phyloP scores from a whole-genome alignment of 2,797 vertebrate species.

The Poecile montanus region DNA sequence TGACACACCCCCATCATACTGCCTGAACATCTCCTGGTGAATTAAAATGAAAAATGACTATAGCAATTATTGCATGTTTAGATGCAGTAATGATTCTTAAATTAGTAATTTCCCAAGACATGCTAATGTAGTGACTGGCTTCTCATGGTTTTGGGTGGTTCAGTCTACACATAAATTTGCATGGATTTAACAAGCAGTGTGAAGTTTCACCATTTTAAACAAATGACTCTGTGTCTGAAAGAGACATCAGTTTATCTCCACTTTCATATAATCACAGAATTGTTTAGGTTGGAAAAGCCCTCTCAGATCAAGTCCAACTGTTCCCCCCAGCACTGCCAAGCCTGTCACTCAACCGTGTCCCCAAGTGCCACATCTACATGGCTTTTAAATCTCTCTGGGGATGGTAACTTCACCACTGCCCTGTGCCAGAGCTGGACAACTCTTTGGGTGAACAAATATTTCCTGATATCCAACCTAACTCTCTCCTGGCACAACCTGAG shows the following conservation, averaged over 20 bases:
- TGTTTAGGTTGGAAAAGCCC: not conserved
- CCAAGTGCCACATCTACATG: not conserved
- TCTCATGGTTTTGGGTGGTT: conserved; percentile 14
- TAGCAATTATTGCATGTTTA: conserved; percentile 54
- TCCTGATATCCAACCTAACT: not conserved
- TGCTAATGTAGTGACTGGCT: not conserved
- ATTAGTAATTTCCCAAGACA: conserved; percentile 22
- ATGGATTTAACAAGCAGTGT: not conserved
- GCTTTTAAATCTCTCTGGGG: not conserved
- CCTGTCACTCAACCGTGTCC: not conserved
- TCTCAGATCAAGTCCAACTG: not conserved
- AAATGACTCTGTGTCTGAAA: not conserved
- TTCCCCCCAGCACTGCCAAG: not conserved
- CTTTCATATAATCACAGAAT: not conserved
- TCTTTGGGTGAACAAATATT: not conserved
- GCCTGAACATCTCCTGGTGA: conserved; percentile 44
- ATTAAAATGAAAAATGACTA: conserved; percentile 59
- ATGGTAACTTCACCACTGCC: not conserved
- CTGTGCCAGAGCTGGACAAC: not conserved
- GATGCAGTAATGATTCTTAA: conserved; percentile 39
- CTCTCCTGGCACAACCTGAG: not conserved
- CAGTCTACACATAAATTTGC: not conserved
- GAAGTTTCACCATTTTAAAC: not conserved
- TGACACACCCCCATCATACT: conserved; percentile 50
- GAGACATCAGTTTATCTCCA: not conserved